Percentiles rank a stretch among this genome's conserved stretches.
These are phyloP conservation scores for Merops nubicus DNA, from an alignment of 2,113 vertebrate genomes.

Conservation along the genomic window DNA sequence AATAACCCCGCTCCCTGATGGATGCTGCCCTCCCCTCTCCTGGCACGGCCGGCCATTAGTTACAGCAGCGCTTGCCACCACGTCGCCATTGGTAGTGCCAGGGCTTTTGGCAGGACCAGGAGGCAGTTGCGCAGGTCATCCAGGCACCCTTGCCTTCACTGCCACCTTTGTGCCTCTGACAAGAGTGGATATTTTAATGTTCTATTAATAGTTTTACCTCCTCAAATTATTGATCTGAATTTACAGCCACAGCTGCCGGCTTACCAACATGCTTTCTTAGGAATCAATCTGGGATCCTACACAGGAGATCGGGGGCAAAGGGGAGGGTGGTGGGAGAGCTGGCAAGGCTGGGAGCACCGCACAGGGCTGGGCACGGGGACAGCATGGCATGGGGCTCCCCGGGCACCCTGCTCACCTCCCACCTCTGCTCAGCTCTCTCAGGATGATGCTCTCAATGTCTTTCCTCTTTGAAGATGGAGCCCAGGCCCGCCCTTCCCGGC, in stretches of 20 bases:
- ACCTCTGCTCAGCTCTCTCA: not conserved
- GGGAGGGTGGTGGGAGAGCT: not conserved
- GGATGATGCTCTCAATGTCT: not conserved
- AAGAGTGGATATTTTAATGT: not conserved
- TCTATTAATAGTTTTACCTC: conserved; percentile 39
- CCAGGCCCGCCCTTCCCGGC: not conserved
- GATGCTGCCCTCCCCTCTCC: not conserved
- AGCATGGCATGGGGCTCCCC: fast-evolving
- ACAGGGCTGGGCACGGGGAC: fast-evolving
- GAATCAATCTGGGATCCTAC: not conserved
- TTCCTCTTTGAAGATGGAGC: fast-evolving
- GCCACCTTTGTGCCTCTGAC: not conserved
- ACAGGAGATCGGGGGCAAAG: not conserved
- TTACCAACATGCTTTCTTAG: not conserved
- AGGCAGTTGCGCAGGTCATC: not conserved
- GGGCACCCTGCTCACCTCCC: not conserved
- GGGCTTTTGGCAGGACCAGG: not conserved
- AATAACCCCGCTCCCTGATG: not conserved
- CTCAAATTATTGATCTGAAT: conserved; percentile 52
- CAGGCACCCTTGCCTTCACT: not conserved
- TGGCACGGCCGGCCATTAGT: not conserved
- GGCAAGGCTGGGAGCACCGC: fast-evolving
- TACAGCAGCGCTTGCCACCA: not conserved
- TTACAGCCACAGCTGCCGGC: conserved; percentile 21
- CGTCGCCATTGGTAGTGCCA: fast-evolving